Conservation (phyloP, 2,113 vertebrate genomes). For the Pionites leucogaster region DNA sequence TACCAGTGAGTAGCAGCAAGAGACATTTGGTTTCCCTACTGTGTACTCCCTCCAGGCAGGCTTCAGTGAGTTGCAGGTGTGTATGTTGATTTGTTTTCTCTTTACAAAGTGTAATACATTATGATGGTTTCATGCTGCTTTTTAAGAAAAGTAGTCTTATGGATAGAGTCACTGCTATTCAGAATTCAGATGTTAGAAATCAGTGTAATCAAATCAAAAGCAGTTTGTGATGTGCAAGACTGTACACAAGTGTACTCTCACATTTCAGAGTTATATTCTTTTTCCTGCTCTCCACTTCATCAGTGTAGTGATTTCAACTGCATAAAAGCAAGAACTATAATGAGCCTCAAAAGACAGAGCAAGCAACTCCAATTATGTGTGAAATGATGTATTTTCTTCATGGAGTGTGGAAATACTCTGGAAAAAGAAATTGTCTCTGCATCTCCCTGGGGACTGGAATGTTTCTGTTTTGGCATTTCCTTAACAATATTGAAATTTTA, state of each 20-base stretch:
- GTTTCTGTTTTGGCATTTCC: background rate
- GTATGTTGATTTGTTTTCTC: rapidly evolving
- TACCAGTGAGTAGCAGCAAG: background rate
- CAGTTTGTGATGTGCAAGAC: background rate
- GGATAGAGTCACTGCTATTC: background rate
- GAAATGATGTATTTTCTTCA: background rate
- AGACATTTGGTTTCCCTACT: background rate
- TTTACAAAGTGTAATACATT: background rate
- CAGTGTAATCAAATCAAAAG: background rate
- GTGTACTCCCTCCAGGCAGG: background rate
- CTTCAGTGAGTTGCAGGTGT: background rate
- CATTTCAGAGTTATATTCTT: background rate
- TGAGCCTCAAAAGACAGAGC: background rate
- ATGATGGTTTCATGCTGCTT: background rate
- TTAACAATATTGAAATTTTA: constrained; percentile 4
- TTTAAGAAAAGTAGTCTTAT: background rate
- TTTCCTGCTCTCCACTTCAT: background rate
- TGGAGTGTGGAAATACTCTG: background rate
- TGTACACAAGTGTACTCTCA: background rate
- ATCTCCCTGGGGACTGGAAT: background rate
- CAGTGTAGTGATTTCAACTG: background rate
- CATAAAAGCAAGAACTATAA: background rate
- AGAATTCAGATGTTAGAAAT: background rate
- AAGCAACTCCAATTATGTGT: background rate
- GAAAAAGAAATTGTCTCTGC: background rate